phyloP scores from a whole-genome alignment of 2,888 invertebrate genomes.

The Lamellibrachia columna region DNA sequence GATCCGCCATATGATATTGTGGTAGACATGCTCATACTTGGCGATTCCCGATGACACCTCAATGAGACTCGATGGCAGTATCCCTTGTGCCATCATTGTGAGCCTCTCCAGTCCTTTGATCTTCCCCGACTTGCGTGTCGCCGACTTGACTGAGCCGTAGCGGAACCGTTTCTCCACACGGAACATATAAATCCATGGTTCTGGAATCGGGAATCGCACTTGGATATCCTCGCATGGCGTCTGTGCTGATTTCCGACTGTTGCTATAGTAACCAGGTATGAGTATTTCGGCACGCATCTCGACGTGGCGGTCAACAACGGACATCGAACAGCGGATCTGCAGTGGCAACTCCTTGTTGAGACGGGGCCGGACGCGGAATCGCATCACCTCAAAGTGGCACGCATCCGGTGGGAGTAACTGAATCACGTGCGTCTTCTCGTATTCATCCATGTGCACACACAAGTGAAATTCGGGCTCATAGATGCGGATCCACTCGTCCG shows the following conservation, averaged over 20 bases:
- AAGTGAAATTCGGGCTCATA: constrained; percentile 94
- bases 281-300: constrained; percentile 94
- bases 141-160: constrained; percentile 96
- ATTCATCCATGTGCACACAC: constrained; percentile 90
- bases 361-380: constrained; percentile 80
- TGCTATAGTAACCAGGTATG: constrained; percentile 95
- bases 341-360: constrained; percentile 88
- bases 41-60: constrained; percentile 85
- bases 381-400: constrained; percentile 94
- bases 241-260: constrained; percentile 93
- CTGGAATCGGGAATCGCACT: constrained; percentile 86
- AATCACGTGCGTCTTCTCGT: constrained; percentile 72
- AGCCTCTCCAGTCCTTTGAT: constrained; percentile 68
- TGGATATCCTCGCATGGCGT: constrained; percentile 80
- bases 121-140: constrained; percentile 72
- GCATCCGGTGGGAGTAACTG: constrained; percentile 87
- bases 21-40: constrained; percentile 98
- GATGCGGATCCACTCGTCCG: constrained; percentile 98
- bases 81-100: constrained; percentile 64
- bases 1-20: constrained; percentile 98
- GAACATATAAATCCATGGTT: constrained; percentile 99
- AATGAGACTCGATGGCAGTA: constrained; percentile 59
- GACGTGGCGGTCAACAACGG: constrained; percentile 72
- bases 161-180: constrained; percentile 97
- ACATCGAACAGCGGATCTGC: constrained; percentile 87